phyloP scores from a whole-genome alignment of 2,888 invertebrate genomes.

The Mesorhabditis spiculigera region DNA sequence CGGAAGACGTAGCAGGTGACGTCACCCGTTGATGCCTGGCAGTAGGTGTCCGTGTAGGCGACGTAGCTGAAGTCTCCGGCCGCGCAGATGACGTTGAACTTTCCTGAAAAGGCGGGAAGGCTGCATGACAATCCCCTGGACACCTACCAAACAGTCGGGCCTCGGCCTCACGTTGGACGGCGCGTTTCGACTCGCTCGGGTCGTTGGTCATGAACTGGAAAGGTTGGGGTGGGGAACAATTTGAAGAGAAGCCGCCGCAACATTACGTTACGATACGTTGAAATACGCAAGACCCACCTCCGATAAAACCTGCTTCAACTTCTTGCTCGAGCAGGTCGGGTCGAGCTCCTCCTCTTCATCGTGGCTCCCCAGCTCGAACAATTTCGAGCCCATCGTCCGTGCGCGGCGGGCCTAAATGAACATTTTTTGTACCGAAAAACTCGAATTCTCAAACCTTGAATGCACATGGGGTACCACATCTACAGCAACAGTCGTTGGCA shows the following conservation, averaged over 20 bases:
- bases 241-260: too few relatives aligned
- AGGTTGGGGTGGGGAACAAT: background rate
- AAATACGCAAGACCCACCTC: slow-evolving; percentile 30
- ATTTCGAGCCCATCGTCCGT: background rate
- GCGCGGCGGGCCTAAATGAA: background rate
- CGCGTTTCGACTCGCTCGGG: slow-evolving; percentile 52
- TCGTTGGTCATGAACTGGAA: slow-evolving; percentile 51
- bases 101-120: slow-evolving; percentile 16
- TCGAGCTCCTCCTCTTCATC: slow-evolving; percentile 43
- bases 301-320: slow-evolving; percentile 47
- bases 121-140: slow-evolving; percentile 1
- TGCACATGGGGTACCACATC: slow-evolving; percentile 50
- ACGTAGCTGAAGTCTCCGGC: slow-evolving; percentile 55
- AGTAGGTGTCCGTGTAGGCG: slow-evolving; percentile 49
- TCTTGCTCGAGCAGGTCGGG: slow-evolving; percentile 52
- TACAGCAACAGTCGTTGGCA: slow-evolving; percentile 52
- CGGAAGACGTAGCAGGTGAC: slow-evolving; percentile 56
- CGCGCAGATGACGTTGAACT: slow-evolving; percentile 56
- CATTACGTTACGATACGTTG: background rate
- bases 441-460: slow-evolving; percentile 46
- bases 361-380: slow-evolving; percentile 10
- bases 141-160: slow-evolving; percentile 39
- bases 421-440: slow-evolving; percentile 10
- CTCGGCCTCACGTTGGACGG: slow-evolving; percentile 56
- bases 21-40: slow-evolving; percentile 47